Conservation (phyloP, 2,113 vertebrate species). For the Engystomops pustulosus region DNA sequence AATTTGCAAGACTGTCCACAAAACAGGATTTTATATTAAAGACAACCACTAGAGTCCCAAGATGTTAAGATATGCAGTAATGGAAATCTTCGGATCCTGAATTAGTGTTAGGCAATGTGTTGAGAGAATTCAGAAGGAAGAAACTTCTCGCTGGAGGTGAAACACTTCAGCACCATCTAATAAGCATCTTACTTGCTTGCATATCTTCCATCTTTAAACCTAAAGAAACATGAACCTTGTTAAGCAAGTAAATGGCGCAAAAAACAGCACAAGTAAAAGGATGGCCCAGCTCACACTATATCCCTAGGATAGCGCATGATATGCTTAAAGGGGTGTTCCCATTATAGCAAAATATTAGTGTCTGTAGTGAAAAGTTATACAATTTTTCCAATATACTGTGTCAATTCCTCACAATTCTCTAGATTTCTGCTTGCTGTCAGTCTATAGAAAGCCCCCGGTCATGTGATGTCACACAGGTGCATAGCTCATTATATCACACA, state of each 20-base stretch:
- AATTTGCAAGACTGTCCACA: conserved; percentile 92
- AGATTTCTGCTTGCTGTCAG: no score
- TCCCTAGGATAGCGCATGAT: no score
- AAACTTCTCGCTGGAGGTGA: conserved; percentile 87
- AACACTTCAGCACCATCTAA: conserved; percentile 88
- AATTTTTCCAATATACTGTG: no score
- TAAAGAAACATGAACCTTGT: conserved; percentile 62
- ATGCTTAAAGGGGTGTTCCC: no score
- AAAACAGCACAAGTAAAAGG: no score
- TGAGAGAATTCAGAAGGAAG: conserved; percentile 80
- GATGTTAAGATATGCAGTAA: conserved; percentile 85
- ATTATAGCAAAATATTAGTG: no score
- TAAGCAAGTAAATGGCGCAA: background rate
- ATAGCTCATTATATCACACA: no score
- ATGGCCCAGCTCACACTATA: no score
- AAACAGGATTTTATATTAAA: conserved; percentile 83
- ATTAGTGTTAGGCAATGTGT: conserved; percentile 83
- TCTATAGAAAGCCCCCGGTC: no score
- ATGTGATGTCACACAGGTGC: no score
- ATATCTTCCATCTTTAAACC: conserved; percentile 91
- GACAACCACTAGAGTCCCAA: conserved; percentile 81
- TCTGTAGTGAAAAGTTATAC: no score
- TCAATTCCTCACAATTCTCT: no score
- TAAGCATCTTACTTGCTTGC: conserved; percentile 90
- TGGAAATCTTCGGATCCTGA: conserved; percentile 79